Base-by-base conservation (phyloP, 2,113 vertebrate genomes). In the Osmerus mordax region DNA sequence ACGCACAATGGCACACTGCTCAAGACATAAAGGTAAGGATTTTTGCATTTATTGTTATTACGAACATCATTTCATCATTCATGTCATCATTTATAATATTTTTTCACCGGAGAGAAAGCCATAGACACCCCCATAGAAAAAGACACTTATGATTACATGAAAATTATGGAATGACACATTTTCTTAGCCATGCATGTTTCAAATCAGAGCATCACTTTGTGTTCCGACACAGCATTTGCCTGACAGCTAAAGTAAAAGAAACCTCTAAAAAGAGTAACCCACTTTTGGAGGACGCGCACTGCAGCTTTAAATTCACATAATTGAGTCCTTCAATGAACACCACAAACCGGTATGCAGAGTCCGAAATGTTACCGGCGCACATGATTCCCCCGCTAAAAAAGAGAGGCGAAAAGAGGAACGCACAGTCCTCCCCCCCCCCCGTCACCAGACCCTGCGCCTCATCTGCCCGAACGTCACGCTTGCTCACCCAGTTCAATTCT, bases 391-490 rank as follows among this genome's bases (percentile, higher is more conserved):
- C 6, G 32, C 61, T 65, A 68, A 16, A 58, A 66, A 64, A 72
- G 69, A 62, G 55, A 66, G 72, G 71, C 9, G 55, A 54, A 25
- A 29, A 16, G 23, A 28, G 32, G n/a, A 29, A 71, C 67, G 52
- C 56, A 67, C 72, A 62, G 65, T 71, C 70, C 53, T 70, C 71
- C 54, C 73, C 67, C 73, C 67, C 75, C 63, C 63, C 59, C 72
- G 61, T 66, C 75, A 75, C 67, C 85, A 79, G 64, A 78, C 80
- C 74, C 78, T 67, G 73, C 64, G 82, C 72, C 82, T 84, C 88
- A 90, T 88, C 90, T 90, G 90, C 87, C 87, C 62, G 80, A 83
- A 87, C 83, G 91, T 92, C 90, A 91, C 90, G 88, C 88, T 90
- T 83, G 77, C 85, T 72, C 72, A 85, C 88, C 88, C 87, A 73